These are phyloP conservation scores for Caenorhabditis sp. DNA, from an alignment of 2,888 invertebrate species.

Conservation along the genomic window DNA sequence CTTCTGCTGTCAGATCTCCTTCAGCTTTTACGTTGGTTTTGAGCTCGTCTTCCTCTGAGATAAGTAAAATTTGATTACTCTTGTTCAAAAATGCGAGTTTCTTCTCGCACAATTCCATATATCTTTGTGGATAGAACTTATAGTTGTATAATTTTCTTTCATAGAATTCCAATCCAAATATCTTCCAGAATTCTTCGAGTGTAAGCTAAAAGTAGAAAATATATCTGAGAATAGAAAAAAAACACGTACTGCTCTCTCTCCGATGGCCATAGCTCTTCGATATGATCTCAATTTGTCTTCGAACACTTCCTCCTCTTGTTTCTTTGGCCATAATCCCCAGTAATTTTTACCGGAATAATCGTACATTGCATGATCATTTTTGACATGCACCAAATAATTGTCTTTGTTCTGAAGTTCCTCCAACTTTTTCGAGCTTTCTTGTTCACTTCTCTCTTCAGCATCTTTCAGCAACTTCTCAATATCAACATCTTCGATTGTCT, in stretches of 20 bases:
- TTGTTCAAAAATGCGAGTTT: constrained; percentile 5
- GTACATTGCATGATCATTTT: constrained; percentile 4
- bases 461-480: constrained; percentile 12
- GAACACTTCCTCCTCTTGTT: neutral
- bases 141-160: constrained; percentile 1
- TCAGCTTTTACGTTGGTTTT: neutral
- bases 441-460: neutral
- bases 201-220: constrained; percentile 1
- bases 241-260: neutral
- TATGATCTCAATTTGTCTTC: neutral
- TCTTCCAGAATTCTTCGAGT: constrained; percentile 5
- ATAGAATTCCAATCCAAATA: constrained; percentile 2
- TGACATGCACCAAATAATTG: constrained; percentile 8
- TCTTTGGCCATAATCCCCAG: neutral
- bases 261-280: neutral
- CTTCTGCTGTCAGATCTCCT: constrained; percentile 4
- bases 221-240: too few species aligned
- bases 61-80: constrained; percentile 7
- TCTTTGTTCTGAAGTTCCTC: neutral
- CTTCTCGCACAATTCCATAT: constrained; percentile 11
- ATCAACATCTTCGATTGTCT: constrained; percentile 10
- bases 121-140: constrained; percentile 9
- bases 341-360: neutral
- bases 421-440: constrained; percentile 1
- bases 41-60: neutral